phyloP scores from a whole-genome alignment of 2,888 invertebrate genomes.

The Papilio gigon region DNA sequence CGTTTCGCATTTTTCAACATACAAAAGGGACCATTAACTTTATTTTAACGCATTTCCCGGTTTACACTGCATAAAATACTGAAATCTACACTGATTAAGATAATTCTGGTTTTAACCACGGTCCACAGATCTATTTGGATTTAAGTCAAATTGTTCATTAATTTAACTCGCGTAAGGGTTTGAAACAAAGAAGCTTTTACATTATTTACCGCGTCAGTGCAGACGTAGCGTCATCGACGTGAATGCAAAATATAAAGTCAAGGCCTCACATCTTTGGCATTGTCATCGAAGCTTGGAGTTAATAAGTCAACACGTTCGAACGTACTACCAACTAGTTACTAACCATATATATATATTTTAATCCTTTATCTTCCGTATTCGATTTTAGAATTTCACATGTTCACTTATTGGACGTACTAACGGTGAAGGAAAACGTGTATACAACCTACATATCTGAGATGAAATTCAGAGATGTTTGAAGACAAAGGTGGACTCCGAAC shows the following conservation, averaged over 20 bases:
- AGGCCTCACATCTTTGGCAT: conserved; percentile 30
- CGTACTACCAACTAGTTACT: neutral
- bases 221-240: conserved; percentile 15
- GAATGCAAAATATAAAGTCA: conserved; percentile 38
- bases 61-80: neutral
- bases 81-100: neutral
- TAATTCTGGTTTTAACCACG: neutral
- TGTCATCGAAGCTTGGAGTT: conserved; percentile 7
- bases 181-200: conserved; percentile 15
- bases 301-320: conserved; percentile 20
- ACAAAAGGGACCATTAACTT: conserved; percentile 7
- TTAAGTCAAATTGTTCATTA: neutral
- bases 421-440: no score
- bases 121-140: neutral
- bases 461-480: no score
- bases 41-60: conserved; percentile 4
- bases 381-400: no score
- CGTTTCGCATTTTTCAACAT: conserved; percentile 10
- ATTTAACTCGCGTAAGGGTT: conserved; percentile 13
- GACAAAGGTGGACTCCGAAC: no score
- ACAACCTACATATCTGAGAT: no score
- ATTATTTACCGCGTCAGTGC: conserved; percentile 21
- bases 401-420: no score
- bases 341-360: no score
- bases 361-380: conserved; percentile 11